Base-by-base conservation (phyloP, 2,888 invertebrate genomes). In the Branchellion lobata region DNA sequence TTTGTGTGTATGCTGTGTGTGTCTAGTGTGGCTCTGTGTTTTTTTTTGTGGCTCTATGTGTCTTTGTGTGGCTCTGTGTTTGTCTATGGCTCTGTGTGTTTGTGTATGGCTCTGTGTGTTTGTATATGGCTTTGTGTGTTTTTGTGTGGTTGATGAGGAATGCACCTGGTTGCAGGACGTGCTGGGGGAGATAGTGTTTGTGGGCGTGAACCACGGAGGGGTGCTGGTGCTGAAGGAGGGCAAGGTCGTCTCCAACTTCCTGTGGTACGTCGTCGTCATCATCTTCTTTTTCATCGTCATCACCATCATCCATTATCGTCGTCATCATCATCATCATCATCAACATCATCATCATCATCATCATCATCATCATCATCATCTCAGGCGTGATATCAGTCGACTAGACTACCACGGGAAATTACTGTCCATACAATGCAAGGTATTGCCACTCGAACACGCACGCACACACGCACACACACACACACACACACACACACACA, bases 331-430 rank as follows among this genome's bases (percentile, higher is more conserved):
- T 57, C 8, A 57, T 57, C 24, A 57, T n/a, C 21, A 57, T 57
- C 24, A 57, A 5, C 3, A 57, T 57, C 24, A 57, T 57, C 24
- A 57, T 57, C 24, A 18, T 24, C 24, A 57, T 57, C 24, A n/a
- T 57, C 24, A 57, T 24, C 21, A 57, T 57, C 21, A 57, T n/a
- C 61, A 18, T n/a, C 61, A 57, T 14, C 40, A 40, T 83, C 84
- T n/a, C 82, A 87, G 88, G 88, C 83, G 91, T 81, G 95, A 96
- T 87, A 93, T 98, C 75, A 93, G 94, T 86, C 96, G 96, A 88
- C 93, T 97, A 84, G 96, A 97, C 88, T 97, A 95, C 86, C 95
- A 96, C 87, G 96, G 96, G 31, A 94, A 96, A 89, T 96, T 97
- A 94, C 95, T 98, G 86, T 95, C 96, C 84, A 93, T 96, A 79